Conservation (phyloP, 2,888 invertebrate genomes). For the Ommatoiulus sabulosus region DNA sequence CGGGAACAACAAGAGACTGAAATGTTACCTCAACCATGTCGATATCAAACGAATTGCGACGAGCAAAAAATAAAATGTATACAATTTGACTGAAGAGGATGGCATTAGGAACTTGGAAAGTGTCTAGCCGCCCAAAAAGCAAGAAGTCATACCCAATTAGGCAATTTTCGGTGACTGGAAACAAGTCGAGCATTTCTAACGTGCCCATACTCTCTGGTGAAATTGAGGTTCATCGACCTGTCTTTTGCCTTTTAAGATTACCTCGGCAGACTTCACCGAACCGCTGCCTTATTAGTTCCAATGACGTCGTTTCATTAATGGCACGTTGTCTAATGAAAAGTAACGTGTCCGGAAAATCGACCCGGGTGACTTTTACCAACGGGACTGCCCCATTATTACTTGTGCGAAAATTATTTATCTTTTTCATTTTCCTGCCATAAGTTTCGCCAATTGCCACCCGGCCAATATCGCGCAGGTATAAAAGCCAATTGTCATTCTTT, state of each 20-base stretch:
- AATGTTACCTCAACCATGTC: too few relatives aligned
- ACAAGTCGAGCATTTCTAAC: slow-evolving; percentile 18
- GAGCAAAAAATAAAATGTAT: too few relatives aligned
- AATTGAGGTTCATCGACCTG: slow-evolving; percentile 13
- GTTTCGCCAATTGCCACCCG: not conserved
- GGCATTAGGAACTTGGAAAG: not conserved
- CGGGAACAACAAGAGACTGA: too few relatives aligned
- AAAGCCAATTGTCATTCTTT: not conserved
- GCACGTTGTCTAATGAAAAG: not conserved
- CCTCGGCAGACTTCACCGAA: not conserved
- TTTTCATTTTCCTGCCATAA: slow-evolving; percentile 49
- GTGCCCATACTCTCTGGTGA: not conserved
- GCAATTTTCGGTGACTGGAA: not conserved
- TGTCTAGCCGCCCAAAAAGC: not conserved
- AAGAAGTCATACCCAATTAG: slow-evolving; percentile 11
- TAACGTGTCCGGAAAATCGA: not conserved
- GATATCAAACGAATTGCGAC: too few relatives aligned
- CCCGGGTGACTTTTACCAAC: not conserved
- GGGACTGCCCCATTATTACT: slow-evolving; percentile 13
- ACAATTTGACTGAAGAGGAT: too few relatives aligned
- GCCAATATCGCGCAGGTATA: slow-evolving; percentile 38
- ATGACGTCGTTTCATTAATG: not conserved
- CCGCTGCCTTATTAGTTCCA: not conserved
- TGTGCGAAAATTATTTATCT: slow-evolving; percentile 42
- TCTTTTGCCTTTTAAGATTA: not conserved